Conservation (phyloP, 2,797 vertebrate species). For the Enteromius afrohamiltoni region DNA sequence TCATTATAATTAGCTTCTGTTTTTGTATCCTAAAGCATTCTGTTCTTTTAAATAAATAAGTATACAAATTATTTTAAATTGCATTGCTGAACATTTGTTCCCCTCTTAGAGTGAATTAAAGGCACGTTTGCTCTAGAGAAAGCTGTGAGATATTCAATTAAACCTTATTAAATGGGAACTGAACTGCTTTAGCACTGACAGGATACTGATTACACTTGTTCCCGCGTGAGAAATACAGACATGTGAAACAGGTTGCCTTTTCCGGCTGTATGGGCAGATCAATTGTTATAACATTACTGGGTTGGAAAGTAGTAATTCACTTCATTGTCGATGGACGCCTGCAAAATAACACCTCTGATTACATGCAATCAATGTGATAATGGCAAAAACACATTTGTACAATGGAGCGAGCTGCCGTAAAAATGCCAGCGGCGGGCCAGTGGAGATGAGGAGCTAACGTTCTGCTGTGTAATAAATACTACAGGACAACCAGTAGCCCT, state of each 20-base stretch:
- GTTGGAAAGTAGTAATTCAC: slow-evolving; percentile 91
- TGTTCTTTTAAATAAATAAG: background rate
- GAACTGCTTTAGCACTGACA: background rate
- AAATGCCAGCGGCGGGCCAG: slow-evolving; percentile 56
- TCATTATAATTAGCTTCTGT: background rate
- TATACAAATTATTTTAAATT: background rate
- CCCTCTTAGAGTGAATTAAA: background rate
- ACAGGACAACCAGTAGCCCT: slow-evolving; percentile 6
- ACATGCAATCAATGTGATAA: slow-evolving; percentile 88
- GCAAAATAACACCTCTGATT: slow-evolving; percentile 87
- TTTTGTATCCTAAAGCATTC: background rate
- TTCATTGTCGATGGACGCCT: slow-evolving; percentile 86
- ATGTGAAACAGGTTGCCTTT: slow-evolving; percentile 67
- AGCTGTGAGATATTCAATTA: slow-evolving; percentile 1
- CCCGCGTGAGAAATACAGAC: slow-evolving; percentile 32
- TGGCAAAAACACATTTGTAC: slow-evolving; percentile 85
- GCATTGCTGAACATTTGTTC: slow-evolving; percentile 14
- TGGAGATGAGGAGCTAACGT: slow-evolving; percentile 34
- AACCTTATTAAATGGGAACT: background rate
- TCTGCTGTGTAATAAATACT: slow-evolving; percentile 42
- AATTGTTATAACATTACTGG: slow-evolving; percentile 94
- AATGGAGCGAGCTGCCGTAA: slow-evolving; percentile 74
- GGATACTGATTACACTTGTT: slow-evolving; percentile 47
- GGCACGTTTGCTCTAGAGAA: background rate
- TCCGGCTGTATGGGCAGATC: slow-evolving; percentile 83